Percentiles rank a stretch among this genome's conserved stretches.
Conservation (phyloP, 2,797 vertebrate species). For the Muraenolepis orangiensis region DNA sequence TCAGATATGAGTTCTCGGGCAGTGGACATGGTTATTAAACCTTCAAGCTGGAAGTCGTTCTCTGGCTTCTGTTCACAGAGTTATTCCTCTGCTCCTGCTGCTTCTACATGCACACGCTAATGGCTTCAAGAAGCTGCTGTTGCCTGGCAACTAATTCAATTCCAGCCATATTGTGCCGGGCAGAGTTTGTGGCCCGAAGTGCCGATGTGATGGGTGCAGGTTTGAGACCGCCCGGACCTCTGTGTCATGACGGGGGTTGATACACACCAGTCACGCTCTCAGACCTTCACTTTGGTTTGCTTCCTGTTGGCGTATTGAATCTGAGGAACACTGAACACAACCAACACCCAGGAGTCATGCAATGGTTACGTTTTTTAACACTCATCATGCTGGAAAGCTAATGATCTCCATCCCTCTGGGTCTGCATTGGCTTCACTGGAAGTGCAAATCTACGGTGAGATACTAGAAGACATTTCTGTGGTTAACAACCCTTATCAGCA, state of each 20-base stretch:
- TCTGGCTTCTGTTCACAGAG: conserved; percentile 58
- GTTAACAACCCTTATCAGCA: not conserved
- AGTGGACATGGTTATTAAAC: conserved; percentile 50
- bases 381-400: not conserved
- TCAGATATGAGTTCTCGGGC: conserved; percentile 43
- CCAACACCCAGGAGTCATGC: not conserved
- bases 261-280: not conserved
- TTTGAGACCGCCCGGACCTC: conserved; percentile 26
- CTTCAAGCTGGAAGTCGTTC: conserved; percentile 39
- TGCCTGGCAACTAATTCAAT: conserved; percentile 57
- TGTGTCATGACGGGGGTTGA: conserved; percentile 34
- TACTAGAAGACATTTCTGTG: not conserved
- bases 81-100: conserved; percentile 52
- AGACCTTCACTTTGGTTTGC: not conserved
- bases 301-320: not conserved
- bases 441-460: not conserved
- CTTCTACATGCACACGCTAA: conserved; percentile 56
- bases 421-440: not conserved
- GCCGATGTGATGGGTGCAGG: conserved; percentile 31
- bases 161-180: conserved; percentile 1
- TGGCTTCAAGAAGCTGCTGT: conserved; percentile 58
- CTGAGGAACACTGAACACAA: not conserved
- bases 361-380: not conserved
- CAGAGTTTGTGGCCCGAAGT: conserved; percentile 28
- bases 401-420: no score